phyloP scores from a whole-genome alignment of 2,113 vertebrate species.

The Malurus cyaneus region DNA sequence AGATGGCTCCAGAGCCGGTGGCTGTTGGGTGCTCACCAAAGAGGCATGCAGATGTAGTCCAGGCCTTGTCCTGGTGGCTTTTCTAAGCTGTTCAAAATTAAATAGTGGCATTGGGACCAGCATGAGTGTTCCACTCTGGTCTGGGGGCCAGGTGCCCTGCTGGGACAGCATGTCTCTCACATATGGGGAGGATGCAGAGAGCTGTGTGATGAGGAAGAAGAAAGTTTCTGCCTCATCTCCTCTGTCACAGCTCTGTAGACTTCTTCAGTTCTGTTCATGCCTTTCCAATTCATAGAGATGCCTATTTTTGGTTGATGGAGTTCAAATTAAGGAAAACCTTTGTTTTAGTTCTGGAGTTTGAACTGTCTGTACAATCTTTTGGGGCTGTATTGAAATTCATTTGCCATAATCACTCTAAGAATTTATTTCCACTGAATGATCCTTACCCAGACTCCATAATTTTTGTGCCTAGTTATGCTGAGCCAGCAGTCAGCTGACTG shows the following conservation, averaged over 20 bases:
- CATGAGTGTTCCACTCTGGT: rapidly evolving
- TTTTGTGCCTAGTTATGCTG: background rate
- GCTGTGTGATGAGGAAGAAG: rapidly evolving
- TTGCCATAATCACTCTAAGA: background rate
- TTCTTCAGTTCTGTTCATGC: background rate
- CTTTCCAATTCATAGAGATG: background rate
- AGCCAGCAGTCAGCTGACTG: background rate
- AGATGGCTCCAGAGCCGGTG: background rate
- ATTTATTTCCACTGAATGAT: background rate
- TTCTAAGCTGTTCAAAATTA: background rate
- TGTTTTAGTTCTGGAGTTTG: background rate
- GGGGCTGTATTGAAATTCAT: background rate
- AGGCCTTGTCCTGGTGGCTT: background rate
- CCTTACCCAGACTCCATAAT: background rate
- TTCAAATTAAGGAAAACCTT: background rate
- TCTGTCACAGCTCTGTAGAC: background rate
- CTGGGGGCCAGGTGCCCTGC: rapidly evolving
- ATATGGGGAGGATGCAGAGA: rapidly evolving
- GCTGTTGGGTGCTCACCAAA: background rate
- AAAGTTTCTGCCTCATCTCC: background rate
- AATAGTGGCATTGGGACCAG: background rate
- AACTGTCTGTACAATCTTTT: background rate
- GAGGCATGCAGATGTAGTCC: background rate
- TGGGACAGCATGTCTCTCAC: rapidly evolving
- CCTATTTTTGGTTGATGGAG: background rate